Percentiles rank a stretch among this genome's conserved stretches.
Conservation (phyloP, 2,797 vertebrate genomes). For the Chelmon rostratus region DNA sequence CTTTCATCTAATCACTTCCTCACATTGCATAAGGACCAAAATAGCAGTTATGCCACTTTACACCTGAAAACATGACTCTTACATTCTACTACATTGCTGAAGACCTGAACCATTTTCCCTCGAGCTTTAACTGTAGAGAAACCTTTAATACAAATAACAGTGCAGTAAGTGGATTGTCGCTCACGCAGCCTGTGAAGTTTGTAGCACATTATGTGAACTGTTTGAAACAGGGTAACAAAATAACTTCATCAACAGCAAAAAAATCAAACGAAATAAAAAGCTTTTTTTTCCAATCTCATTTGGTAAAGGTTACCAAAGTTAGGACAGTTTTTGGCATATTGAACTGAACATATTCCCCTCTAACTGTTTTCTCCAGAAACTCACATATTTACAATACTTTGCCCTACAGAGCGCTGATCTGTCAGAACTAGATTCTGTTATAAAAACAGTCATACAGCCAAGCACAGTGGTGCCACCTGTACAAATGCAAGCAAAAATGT, state of each 20-base stretch:
- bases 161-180: slow-evolving; percentile 23
- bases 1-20: slow-evolving; percentile 24
- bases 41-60: slow-evolving; percentile 5
- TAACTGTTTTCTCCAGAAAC: slow-evolving; percentile 25
- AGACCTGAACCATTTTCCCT: slow-evolving; percentile 2
- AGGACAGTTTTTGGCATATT: slow-evolving; percentile 52
- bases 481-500: slow-evolving; percentile 32
- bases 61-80: slow-evolving; percentile 34
- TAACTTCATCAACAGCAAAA: slow-evolving; percentile 12
- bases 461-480: slow-evolving; percentile 24
- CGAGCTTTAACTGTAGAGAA: not conserved
- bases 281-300: slow-evolving; percentile 43
- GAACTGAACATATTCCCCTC: slow-evolving; percentile 24
- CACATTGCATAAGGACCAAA: not conserved
- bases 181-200: slow-evolving; percentile 28
- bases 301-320: slow-evolving; percentile 41
- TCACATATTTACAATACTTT: slow-evolving; percentile 22
- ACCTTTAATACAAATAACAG: slow-evolving; percentile 1
- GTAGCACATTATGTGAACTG: slow-evolving; percentile 23
- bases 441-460: slow-evolving; percentile 32
- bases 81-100: slow-evolving; percentile 25
- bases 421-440: slow-evolving; percentile 21
- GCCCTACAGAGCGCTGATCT: slow-evolving; percentile 16
- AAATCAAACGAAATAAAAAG: slow-evolving; percentile 19
- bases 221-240: slow-evolving; percentile 32